These are phyloP conservation scores for Thalassophryne amazonica DNA, from an alignment of 2,797 vertebrate genomes.

Conservation along the genomic window DNA sequence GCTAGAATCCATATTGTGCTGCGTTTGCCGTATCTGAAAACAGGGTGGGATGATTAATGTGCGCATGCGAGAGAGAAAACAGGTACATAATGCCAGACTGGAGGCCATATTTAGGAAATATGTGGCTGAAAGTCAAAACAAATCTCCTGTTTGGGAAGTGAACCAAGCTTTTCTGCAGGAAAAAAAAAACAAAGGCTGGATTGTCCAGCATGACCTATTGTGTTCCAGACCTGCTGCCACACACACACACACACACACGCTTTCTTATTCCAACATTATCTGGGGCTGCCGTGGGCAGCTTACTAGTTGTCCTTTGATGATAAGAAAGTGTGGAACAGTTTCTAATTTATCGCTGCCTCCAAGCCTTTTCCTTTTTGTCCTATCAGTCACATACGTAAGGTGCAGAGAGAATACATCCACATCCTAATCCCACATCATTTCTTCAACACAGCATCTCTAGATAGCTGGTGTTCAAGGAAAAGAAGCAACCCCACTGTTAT, in stretches of 20 bases:
- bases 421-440: constrained; percentile 45
- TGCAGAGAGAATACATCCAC: constrained; percentile 35
- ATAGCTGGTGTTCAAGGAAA: constrained; percentile 21
- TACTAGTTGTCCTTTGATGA: constrained; percentile 53
- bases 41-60: constrained; percentile 15
- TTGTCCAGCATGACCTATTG: neutral
- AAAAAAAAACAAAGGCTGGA: neutral
- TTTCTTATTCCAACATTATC: constrained; percentile 41
- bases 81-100: neutral
- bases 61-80: neutral
- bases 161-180: constrained; percentile 9
- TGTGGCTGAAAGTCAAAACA: neutral
- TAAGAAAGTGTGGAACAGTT: constrained; percentile 61
- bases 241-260: neutral
- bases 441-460: constrained; percentile 30
- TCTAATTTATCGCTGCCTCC: constrained; percentile 60
- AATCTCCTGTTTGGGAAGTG: constrained; percentile 21
- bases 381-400: constrained; percentile 38
- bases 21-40: constrained; percentile 4
- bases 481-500: constrained; percentile 15
- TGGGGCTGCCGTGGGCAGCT: constrained; percentile 32
- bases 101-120: constrained; percentile 9
- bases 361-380: constrained; percentile 49
- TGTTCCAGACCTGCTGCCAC: neutral
- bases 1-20: neutral